Conservation (phyloP, 2,888 invertebrate species). For the Augochlorella aurata region DNA sequence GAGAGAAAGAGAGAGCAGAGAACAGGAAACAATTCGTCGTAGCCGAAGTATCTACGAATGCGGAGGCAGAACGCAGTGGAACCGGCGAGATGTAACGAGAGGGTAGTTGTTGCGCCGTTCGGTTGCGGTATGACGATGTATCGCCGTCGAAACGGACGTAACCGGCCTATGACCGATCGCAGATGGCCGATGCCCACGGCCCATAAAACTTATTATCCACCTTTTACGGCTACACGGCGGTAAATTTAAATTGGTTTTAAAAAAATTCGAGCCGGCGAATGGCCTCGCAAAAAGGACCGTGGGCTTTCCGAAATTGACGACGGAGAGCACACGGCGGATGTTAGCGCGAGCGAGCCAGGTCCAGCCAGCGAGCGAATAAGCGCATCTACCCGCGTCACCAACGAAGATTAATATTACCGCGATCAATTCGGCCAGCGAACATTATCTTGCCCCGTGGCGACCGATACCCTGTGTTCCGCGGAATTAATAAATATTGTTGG, state of each 20-base stretch:
- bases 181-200: constrained; percentile 72
- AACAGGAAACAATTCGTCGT: constrained; percentile 56
- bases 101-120: constrained; percentile 32
- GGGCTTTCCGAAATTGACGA: constrained; percentile 60
- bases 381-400: constrained; percentile 26
- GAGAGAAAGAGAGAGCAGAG: constrained; percentile 2
- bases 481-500: constrained; percentile 18
- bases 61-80: constrained; percentile 27
- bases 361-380: constrained; percentile 38
- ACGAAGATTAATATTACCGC: constrained; percentile 55
- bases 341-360: constrained; percentile 44
- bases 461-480: constrained; percentile 11
- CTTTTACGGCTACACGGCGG: constrained; percentile 71
- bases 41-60: constrained; percentile 52
- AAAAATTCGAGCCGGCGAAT: constrained; percentile 64
- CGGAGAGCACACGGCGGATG: constrained; percentile 3
- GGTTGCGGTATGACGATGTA: constrained; percentile 53
- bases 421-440: constrained; percentile 34
- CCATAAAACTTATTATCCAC: constrained; percentile 77
- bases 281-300: constrained; percentile 60
- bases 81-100: constrained; percentile 48
- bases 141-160: constrained; percentile 61
- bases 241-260: constrained; percentile 74
- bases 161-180: constrained; percentile 69
- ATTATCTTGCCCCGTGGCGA: constrained; percentile 34